Percentiles rank a stretch among this genome's conserved stretches.
phyloP scores from a whole-genome alignment of 1,140 invertebrate genomes.

The Episyrphus balteatus region DNA sequence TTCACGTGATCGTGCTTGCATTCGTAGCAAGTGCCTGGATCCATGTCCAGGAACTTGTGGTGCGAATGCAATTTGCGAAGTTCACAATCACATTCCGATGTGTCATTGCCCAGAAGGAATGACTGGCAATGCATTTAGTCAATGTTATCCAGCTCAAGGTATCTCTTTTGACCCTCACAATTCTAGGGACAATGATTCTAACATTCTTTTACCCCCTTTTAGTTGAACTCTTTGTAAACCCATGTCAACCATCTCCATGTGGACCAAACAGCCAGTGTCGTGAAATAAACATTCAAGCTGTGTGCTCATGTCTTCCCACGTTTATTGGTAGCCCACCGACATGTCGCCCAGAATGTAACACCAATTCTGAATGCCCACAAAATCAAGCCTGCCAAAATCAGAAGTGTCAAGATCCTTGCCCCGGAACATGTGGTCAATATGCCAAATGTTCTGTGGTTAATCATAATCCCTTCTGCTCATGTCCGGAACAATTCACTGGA shows the following conservation, averaged over 20 bases:
- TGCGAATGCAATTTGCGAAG: slow-evolving; percentile 56
- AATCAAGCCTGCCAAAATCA: slow-evolving; percentile 56
- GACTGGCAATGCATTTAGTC: slow-evolving; percentile 64
- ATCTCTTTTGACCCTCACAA: slow-evolving; percentile 13
- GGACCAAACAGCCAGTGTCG: slow-evolving; percentile 53
- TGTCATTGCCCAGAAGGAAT: slow-evolving; percentile 59
- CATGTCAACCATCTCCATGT: slow-evolving; percentile 64
- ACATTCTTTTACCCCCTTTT: slow-evolving; percentile 1
- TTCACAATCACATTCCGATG: slow-evolving; percentile 64
- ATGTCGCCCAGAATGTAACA: slow-evolving; percentile 53
- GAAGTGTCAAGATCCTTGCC: slow-evolving; percentile 55
- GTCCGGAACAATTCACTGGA: slow-evolving; percentile 44
- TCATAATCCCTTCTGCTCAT: slow-evolving; percentile 55
- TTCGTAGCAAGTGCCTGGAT: slow-evolving; percentile 59
- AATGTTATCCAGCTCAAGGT: slow-evolving; percentile 38
- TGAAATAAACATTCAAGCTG: slow-evolving; percentile 44
- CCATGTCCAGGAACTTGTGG: slow-evolving; percentile 68
- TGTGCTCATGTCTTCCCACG: slow-evolving; percentile 52
- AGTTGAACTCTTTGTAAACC: slow-evolving; percentile 33
- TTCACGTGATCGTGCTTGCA: slow-evolving; percentile 56
- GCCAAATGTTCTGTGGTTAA: slow-evolving; percentile 49
- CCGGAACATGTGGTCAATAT: slow-evolving; percentile 54
- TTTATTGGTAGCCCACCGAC: slow-evolving; percentile 51
- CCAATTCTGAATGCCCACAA: slow-evolving; percentile 52
- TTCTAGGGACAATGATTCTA: slow-evolving; percentile 13